A percentile compares a stretch with the other conserved stretches of the same genome.
These are phyloP conservation scores for Poecile montanus DNA, from an alignment of 2,797 vertebrate species.

Conservation along the genomic window DNA sequence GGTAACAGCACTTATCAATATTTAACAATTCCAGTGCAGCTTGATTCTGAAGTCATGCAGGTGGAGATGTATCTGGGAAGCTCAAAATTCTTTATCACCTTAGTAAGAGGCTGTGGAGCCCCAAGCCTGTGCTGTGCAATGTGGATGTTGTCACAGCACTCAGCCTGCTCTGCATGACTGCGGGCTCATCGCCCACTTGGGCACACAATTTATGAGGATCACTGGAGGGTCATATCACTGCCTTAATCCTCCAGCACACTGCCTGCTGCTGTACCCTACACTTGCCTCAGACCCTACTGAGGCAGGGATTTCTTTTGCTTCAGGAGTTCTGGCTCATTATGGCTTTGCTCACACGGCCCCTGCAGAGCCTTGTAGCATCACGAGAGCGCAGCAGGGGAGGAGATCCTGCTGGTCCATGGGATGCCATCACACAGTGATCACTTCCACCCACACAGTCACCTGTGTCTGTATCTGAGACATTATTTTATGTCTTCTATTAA, in stretches of 20 bases:
- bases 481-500: background rate
- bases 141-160: background rate
- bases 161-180: background rate
- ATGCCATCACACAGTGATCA: background rate
- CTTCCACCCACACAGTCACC: background rate
- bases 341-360: background rate
- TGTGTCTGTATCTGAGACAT: background rate
- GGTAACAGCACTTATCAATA: background rate
- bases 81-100: background rate
- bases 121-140: accelerated
- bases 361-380: background rate
- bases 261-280: background rate
- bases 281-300: background rate
- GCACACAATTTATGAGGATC: background rate
- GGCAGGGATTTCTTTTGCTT: background rate
- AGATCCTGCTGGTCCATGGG: background rate
- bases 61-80: background rate
- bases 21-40: background rate
- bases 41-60: background rate
- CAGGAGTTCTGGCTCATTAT: background rate
- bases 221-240: background rate
- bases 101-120: background rate
- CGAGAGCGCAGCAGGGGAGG: background rate
- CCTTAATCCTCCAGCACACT: background rate
- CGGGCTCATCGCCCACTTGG: background rate